phyloP scores from a whole-genome alignment of 2,797 vertebrate genomes.

The Halcyon smyrnensis region DNA sequence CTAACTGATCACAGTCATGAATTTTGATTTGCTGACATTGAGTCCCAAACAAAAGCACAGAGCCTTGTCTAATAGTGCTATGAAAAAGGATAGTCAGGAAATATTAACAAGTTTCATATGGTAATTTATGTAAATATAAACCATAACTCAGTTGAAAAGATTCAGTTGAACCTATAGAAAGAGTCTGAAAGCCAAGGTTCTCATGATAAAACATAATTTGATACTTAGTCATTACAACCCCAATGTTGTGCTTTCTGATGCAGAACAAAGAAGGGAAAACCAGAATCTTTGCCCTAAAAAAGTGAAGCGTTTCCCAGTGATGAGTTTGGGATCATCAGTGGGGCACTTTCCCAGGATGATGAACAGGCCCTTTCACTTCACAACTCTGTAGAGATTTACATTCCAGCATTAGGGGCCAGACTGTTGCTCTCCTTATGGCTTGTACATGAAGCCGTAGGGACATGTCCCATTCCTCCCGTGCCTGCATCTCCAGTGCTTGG shows the following conservation, averaged over 20 bases:
- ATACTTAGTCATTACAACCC: conserved; percentile 64
- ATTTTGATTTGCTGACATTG: conserved; percentile 72
- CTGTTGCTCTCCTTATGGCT: too few relatives aligned
- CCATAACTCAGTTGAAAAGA: conserved; percentile 76
- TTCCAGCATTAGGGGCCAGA: fast-evolving
- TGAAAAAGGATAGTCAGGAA: conserved; percentile 71
- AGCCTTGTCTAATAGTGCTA: conserved; percentile 74
- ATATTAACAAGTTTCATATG: conserved; percentile 77
- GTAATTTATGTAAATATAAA: conserved; percentile 83
- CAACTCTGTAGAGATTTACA: not conserved
- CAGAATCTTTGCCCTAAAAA: not conserved
- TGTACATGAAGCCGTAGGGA: not conserved
- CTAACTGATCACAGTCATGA: conserved; percentile 44
- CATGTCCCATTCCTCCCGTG: fast-evolving
- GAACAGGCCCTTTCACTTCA: not conserved
- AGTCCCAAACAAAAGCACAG: conserved; percentile 75
- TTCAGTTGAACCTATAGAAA: conserved; percentile 60
- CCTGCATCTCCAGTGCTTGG: not conserved
- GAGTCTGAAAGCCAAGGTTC: conserved; percentile 57
- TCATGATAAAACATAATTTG: conserved; percentile 48
- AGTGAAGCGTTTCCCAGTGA: not conserved
- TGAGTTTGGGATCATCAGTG: not conserved
- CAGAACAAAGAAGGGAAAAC: conserved; percentile 32
- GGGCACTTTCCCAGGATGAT: not conserved
- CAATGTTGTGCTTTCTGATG: conserved; percentile 54